phyloP scores from a whole-genome alignment of 1,140 invertebrate genomes.

The Trichonephila inaurata region DNA sequence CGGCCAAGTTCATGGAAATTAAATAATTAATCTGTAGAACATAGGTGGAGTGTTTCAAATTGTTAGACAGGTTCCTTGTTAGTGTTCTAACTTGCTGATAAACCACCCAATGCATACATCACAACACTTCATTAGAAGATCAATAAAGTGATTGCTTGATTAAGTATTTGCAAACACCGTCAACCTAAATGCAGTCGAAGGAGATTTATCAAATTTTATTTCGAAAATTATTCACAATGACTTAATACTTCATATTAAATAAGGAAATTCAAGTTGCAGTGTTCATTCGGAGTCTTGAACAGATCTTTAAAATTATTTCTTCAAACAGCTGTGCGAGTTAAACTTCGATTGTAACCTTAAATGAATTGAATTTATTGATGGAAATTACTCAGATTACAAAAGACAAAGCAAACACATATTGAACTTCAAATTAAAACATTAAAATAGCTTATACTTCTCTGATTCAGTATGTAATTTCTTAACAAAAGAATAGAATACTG shows the following conservation, averaged over 20 bases:
- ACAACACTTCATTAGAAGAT: constrained; percentile 19
- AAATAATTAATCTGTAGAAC: constrained; percentile 1
- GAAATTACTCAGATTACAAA: background rate
- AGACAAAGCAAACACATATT: background rate
- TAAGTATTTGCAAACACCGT: background rate
- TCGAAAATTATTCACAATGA: background rate
- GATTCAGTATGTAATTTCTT: no score
- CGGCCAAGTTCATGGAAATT: background rate
- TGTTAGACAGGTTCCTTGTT: background rate
- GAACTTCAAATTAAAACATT: no score
- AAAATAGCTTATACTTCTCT: no score
- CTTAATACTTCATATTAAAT: background rate
- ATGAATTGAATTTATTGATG: background rate
- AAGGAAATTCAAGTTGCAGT: background rate
- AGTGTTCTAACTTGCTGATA: background rate
- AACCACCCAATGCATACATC: background rate
- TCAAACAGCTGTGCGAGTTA: background rate
- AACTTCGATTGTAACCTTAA: background rate
- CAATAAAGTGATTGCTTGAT: constrained; percentile 16
- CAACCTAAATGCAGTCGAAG: background rate
- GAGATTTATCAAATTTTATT: background rate
- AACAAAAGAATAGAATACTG: no score
- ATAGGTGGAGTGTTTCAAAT: background rate
- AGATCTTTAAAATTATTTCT: background rate
- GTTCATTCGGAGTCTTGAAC: background rate